These are phyloP conservation scores for Trisateles emortualis DNA, from an alignment of 2,888 invertebrate species.

Conservation along the genomic window DNA sequence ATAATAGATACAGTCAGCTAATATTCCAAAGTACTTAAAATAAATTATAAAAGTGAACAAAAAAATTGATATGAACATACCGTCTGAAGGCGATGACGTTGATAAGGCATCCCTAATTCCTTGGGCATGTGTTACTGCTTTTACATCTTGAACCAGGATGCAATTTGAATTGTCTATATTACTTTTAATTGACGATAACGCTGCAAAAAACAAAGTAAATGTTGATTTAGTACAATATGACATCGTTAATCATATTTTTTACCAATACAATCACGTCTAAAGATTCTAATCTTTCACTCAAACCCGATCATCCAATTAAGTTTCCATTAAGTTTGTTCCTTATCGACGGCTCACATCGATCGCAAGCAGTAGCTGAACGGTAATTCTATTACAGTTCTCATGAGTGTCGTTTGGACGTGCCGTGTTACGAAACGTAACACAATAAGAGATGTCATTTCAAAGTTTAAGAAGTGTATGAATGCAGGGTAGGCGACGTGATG, in stretches of 20 bases:
- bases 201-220: constrained; percentile 86
- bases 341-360: constrained; percentile 70
- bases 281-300: constrained; percentile 62
- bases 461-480: constrained; percentile 64
- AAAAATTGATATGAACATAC: constrained; percentile 53
- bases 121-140: constrained; percentile 95
- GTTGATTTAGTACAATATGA: constrained; percentile 14
- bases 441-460: constrained; percentile 73
- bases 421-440: constrained; percentile 68
- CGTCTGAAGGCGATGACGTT: constrained; percentile 82
- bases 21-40: background rate
- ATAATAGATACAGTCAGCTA: constrained; percentile 2
- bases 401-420: constrained; percentile 57
- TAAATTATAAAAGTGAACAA: background rate
- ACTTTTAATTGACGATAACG: constrained; percentile 96
- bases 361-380: constrained; percentile 71
- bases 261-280: constrained; percentile 50
- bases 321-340: constrained; percentile 69
- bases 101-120: constrained; percentile 91
- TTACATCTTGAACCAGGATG: constrained; percentile 95
- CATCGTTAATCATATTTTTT: constrained; percentile 20
- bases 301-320: constrained; percentile 71
- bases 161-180: constrained; percentile 96
- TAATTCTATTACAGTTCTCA: constrained; percentile 73
- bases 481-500: constrained; percentile 73